Evolutionary conservation across 1,140 invertebrate species (phyloP), one percentile per base, ranked within the genome.

Genomic region (Sitodiplosis mosellana): DNA sequence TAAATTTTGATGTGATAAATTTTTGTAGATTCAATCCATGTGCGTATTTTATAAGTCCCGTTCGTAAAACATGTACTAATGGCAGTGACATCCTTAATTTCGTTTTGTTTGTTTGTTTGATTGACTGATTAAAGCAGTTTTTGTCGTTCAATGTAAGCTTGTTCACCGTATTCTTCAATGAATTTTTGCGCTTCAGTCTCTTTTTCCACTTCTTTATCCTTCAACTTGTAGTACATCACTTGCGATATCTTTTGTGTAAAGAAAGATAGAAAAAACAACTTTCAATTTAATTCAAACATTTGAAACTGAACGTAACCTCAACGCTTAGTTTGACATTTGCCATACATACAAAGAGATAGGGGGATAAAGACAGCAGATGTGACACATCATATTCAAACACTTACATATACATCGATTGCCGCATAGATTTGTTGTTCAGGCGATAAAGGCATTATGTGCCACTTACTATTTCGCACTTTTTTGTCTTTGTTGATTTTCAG

Each of bases 381-480:
- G 2, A 15, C 15, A n/a, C 3, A 27, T 27, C n/a, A 27, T 27
- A 10, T 27, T 27, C 27, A 27, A n/a, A 27, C 20, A 64, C 69
- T 59, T 58, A 78, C 76, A 64, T 76, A 78, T 52, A 75, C 75
- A 69, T 79, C 77, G n/a, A 74, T 76, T 19, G 76, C 73, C 36
- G 77, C 77, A 61, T 79, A 79, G 42, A 58, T 58, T 54, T 70
- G 61, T 54, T 79, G 76, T 11, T 66, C 67, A 49, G 70, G 52
- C 51, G 58, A 69, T 38, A 78, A 59, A 3, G 74, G 73, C 27
- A 72, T 57, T 15, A 72, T 57, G 54, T 76, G 63, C 76, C 77
- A 80, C 55, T 75, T 72, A 54, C 76, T 77, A 55, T 61, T 72
- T 54, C 77, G 65, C 2, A 79, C 70, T 47, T 66, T 59, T 36